Conservation (phyloP, 2,113 vertebrate genomes). For the Galeopterus variegatus region DNA sequence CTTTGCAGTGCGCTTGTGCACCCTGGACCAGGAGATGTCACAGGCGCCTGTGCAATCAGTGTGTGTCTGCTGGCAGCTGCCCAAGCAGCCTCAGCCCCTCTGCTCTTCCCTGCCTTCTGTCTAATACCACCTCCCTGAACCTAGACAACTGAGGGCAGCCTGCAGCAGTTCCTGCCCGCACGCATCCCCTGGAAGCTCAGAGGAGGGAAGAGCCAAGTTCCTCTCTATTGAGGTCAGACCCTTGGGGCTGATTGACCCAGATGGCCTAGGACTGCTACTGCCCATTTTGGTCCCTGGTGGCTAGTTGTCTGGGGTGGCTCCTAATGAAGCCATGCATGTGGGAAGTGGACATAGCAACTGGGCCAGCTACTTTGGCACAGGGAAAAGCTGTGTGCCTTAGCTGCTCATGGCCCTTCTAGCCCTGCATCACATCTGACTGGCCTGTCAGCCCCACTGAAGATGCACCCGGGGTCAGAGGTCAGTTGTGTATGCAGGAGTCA, state of each 20-base stretch:
- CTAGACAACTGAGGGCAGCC: not conserved
- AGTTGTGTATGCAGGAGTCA: not conserved
- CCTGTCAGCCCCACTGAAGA: not conserved
- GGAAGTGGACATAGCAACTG: not conserved
- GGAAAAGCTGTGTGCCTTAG: not conserved
- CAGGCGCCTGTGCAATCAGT: not conserved
- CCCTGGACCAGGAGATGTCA: rapidly evolving
- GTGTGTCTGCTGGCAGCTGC: not conserved
- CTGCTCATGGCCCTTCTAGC: not conserved
- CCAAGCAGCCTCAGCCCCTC: rapidly evolving
- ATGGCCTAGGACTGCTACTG: not conserved
- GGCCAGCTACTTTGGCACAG: not conserved
- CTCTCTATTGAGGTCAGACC: not conserved
- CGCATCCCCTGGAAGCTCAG: not conserved
- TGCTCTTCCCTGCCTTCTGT: too few relatives aligned
- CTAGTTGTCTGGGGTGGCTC: not conserved
- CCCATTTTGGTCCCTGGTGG: not conserved
- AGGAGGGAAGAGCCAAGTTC: not conserved
- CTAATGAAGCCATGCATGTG: not conserved
- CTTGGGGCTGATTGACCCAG: not conserved
- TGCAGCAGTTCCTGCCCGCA: not conserved
- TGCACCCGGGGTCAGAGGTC: slow-evolving; percentile 15
- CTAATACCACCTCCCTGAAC: not conserved
- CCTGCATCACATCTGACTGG: not conserved
- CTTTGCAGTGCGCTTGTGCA: not conserved